phyloP scores from a whole-genome alignment of 2,113 vertebrate genomes.

The Tauraco erythrolophus region DNA sequence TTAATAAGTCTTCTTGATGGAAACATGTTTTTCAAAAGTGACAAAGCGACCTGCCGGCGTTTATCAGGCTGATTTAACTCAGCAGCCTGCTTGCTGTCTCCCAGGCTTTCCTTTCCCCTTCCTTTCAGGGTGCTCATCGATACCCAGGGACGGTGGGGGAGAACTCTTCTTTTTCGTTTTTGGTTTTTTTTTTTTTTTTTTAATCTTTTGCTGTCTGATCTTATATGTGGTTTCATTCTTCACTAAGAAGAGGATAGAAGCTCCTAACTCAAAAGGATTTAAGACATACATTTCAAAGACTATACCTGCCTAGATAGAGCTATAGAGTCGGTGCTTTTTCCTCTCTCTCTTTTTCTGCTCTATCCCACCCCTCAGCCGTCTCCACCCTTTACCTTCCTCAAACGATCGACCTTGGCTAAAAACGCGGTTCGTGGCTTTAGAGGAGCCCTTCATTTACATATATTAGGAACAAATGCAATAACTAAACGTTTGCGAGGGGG shows the following conservation, averaged over 20 bases:
- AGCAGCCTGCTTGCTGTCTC: constrained; percentile 53
- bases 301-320: not conserved
- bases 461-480: not conserved
- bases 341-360: too few species aligned
- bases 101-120: constrained; percentile 22
- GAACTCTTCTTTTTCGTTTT: not conserved
- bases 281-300: not conserved
- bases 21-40: constrained; percentile 77
- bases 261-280: not conserved
- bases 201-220: not conserved
- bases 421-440: not conserved
- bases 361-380: not conserved
- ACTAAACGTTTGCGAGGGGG: not conserved
- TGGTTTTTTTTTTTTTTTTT: accelerated
- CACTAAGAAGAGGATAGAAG: not conserved
- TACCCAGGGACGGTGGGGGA: not conserved
- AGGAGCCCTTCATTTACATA: not conserved
- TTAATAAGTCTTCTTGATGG: constrained; percentile 76
- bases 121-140: constrained; percentile 51
- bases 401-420: not conserved
- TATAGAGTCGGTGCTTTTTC: not conserved
- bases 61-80: constrained; percentile 70
- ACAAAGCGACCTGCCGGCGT: constrained; percentile 75
- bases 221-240: not conserved
- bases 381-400: not conserved